A percentile compares a stretch with the other conserved stretches of the same genome.
Evolutionary conservation across 2,797 vertebrate species (phyloP).

Genomic region (Acridotheres tristis): DNA sequence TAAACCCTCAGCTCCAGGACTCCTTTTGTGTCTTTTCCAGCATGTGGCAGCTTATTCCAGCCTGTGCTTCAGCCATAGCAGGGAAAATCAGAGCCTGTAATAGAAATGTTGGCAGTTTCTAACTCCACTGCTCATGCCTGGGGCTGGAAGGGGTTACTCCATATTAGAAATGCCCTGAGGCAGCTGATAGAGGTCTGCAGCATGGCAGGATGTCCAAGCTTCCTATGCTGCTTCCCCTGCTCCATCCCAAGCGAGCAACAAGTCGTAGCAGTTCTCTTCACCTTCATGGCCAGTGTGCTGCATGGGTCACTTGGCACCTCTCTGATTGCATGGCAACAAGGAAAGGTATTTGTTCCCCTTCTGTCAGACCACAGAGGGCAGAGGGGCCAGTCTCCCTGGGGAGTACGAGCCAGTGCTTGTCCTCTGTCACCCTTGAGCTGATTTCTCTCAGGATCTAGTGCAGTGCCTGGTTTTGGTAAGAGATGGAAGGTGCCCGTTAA

Average conservation of each 20-base stretch:
- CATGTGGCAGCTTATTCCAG: neutral
- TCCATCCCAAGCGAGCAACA: accelerated
- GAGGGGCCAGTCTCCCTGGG: neutral
- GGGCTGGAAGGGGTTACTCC: neutral
- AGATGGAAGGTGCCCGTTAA: neutral
- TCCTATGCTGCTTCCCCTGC: neutral
- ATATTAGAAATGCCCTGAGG: neutral
- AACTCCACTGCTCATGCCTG: neutral
- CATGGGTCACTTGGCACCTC: neutral
- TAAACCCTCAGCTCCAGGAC: neutral
- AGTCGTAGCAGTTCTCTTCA: neutral
- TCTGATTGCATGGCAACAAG: accelerated
- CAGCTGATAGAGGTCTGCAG: neutral
- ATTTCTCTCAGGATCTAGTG: neutral
- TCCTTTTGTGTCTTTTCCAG: neutral
- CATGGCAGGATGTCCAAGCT: neutral
- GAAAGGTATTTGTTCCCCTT: neutral
- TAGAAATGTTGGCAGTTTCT: neutral
- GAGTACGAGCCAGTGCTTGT: neutral
- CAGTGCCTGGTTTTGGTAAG: accelerated
- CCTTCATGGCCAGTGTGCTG: neutral
- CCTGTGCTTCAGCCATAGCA: neutral
- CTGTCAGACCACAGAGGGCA: neutral
- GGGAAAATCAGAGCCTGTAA: neutral
- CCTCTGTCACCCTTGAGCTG: neutral